A percentile compares a stretch with the other conserved stretches of the same genome.
These are phyloP conservation scores for Callipepla squamata DNA, from an alignment of 2,113 vertebrate species.

Conservation along the genomic window DNA sequence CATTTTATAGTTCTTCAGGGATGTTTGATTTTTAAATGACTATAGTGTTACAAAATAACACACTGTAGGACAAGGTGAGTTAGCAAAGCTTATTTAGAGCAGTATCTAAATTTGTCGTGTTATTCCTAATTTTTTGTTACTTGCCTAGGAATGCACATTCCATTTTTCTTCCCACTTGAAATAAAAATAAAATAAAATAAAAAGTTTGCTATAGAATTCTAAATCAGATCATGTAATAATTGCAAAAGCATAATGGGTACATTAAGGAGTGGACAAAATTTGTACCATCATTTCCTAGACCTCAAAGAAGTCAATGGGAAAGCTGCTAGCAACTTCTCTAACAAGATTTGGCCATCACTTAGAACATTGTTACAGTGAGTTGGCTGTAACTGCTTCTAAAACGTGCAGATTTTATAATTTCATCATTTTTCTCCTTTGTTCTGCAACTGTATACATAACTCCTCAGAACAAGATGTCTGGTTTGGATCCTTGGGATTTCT, in stretches of 20 bases:
- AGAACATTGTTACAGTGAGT: not conserved
- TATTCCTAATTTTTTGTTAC: not conserved
- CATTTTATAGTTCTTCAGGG: slow-evolving; percentile 69
- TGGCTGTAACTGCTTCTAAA: not conserved
- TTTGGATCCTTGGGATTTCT: not conserved
- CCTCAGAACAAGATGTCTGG: not conserved
- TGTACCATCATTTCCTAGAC: not conserved
- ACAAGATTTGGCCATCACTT: not conserved
- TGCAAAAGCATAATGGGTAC: not conserved
- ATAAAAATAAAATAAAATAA: not conserved
- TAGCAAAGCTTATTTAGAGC: slow-evolving; percentile 35
- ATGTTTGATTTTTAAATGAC: slow-evolving; percentile 68
- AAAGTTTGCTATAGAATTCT: accelerated
- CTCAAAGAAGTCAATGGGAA: not conserved
- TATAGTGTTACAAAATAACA: slow-evolving; percentile 35
- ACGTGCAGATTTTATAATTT: not conserved
- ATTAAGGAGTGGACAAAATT: not conserved
- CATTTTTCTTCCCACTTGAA: not conserved
- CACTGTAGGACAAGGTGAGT: slow-evolving; percentile 33
- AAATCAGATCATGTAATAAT: not conserved
- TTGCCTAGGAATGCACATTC: not conserved
- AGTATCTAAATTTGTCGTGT: not conserved
- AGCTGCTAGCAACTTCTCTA: not conserved
- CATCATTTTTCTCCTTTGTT: not conserved
- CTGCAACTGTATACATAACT: not conserved